These are phyloP conservation scores for Phalacrocorax pelagicus DNA, from an alignment of 2,113 vertebrate genomes.

Conservation along the genomic window DNA sequence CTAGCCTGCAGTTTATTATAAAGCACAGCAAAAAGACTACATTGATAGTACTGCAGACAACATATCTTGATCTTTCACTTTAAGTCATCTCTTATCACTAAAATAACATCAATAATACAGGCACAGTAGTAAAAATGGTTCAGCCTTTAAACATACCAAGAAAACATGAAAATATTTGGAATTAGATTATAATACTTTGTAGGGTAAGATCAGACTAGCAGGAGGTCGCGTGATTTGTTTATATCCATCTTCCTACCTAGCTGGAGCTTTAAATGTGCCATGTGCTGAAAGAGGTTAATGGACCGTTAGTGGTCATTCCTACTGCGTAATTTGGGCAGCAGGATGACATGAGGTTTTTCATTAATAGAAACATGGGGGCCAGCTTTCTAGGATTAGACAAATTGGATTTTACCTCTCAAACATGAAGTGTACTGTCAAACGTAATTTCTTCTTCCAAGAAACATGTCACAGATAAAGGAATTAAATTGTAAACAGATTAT, in stretches of 20 bases:
- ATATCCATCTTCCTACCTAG: not conserved
- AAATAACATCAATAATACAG: not conserved
- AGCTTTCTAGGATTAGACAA: slow-evolving; percentile 8
- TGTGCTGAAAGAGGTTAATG: not conserved
- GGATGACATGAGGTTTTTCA: not conserved
- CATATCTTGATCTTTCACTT: not conserved
- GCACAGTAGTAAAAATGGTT: not conserved
- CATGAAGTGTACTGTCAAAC: not conserved
- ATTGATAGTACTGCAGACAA: not conserved
- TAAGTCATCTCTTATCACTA: not conserved
- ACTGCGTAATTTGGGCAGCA: not conserved
- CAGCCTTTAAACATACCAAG: not conserved
- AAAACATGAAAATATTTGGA: not conserved
- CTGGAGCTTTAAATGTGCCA: not conserved
- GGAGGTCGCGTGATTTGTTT: not conserved
- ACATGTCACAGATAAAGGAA: not conserved
- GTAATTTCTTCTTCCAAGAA: slow-evolving; percentile 18
- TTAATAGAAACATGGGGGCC: not conserved
- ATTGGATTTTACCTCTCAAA: not conserved
- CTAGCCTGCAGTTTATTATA: not conserved
- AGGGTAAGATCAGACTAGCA: not conserved
- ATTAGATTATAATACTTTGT: not conserved
- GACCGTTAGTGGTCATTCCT: not conserved
- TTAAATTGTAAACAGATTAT: not conserved
- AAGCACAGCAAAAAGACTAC: not conserved